These are phyloP conservation scores for Colossoma macropomum DNA, from an alignment of 2,113 vertebrate genomes.

Conservation along the genomic window DNA sequence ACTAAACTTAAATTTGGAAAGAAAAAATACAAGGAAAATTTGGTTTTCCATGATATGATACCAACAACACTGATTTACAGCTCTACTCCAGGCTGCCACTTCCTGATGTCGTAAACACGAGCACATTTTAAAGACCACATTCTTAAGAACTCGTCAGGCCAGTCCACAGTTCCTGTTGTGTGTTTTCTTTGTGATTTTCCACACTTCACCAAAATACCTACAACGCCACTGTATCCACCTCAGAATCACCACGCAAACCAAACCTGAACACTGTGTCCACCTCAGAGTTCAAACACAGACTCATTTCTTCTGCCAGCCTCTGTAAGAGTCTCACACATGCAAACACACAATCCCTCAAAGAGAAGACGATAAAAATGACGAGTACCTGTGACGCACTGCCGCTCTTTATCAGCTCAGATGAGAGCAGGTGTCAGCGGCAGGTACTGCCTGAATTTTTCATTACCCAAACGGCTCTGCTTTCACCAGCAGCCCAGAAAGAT, in stretches of 20 bases:
- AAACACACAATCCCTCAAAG: not conserved
- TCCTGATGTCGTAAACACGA: conserved; percentile 2
- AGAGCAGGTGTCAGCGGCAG: conserved; percentile 4
- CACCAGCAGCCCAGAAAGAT: not conserved
- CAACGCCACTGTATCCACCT: not conserved
- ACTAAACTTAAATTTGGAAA: no score
- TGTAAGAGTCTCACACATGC: not conserved
- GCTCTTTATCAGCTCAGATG: not conserved
- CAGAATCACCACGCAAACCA: not conserved
- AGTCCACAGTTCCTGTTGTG: conserved; percentile 24
- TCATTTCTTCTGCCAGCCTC: not conserved
- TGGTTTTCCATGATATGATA: conserved; percentile 6
- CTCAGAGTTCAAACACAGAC: not conserved
- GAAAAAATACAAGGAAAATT: no score
- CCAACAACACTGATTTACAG: conserved; percentile 1
- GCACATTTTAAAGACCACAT: conserved; percentile 27
- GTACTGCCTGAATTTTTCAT: conserved; percentile 16
- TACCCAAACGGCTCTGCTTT: not conserved
- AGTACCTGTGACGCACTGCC: not conserved
- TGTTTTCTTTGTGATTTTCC: conserved; percentile 25
- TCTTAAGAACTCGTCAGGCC: conserved; percentile 47
- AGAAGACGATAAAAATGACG: not conserved
- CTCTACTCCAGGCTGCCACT: not conserved
- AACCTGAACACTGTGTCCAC: not conserved
- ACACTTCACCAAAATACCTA: conserved; percentile 10